phyloP scores from a whole-genome alignment of 2,888 invertebrate genomes.

The Muscina levida region DNA sequence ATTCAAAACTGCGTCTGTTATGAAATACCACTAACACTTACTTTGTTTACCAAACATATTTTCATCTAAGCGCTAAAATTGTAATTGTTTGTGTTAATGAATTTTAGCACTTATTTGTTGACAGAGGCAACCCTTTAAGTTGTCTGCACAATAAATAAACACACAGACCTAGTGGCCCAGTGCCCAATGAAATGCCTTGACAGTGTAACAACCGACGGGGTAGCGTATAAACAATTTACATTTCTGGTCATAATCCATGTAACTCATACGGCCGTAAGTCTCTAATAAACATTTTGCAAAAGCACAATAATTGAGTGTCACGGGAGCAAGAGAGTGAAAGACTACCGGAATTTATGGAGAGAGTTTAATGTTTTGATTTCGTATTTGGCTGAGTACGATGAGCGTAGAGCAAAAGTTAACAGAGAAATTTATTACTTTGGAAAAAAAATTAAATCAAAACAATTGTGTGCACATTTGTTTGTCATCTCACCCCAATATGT shows the following conservation, averaged over 20 bases:
- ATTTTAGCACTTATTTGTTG: not conserved
- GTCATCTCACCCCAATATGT: slow-evolving; percentile 10
- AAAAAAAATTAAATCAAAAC: slow-evolving; percentile 39
- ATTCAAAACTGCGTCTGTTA: too few species aligned
- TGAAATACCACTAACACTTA: too few species aligned
- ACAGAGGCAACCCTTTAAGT: not conserved
- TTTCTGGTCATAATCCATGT: slow-evolving; percentile 13
- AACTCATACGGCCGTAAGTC: slow-evolving; percentile 59
- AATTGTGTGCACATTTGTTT: slow-evolving; percentile 2
- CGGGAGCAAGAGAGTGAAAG: slow-evolving; percentile 9
- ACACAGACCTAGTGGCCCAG: slow-evolving; percentile 53
- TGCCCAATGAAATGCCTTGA: slow-evolving; percentile 24
- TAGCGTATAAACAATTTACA: slow-evolving; percentile 21
- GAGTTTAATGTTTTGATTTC: slow-evolving; percentile 9
- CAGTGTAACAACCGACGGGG: not conserved
- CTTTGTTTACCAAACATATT: too few species aligned
- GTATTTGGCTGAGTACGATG: not conserved
- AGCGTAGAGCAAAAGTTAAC: not conserved
- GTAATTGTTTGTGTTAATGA: too few species aligned
- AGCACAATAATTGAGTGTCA: not conserved
- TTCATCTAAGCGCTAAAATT: too few species aligned
- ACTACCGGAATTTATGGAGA: not conserved
- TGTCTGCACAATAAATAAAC: too few species aligned
- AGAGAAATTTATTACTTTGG: slow-evolving; percentile 9
- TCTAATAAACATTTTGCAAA: not conserved